Conservation (phyloP, 1,140 invertebrate genomes). For the Magallana angulata region DNA sequence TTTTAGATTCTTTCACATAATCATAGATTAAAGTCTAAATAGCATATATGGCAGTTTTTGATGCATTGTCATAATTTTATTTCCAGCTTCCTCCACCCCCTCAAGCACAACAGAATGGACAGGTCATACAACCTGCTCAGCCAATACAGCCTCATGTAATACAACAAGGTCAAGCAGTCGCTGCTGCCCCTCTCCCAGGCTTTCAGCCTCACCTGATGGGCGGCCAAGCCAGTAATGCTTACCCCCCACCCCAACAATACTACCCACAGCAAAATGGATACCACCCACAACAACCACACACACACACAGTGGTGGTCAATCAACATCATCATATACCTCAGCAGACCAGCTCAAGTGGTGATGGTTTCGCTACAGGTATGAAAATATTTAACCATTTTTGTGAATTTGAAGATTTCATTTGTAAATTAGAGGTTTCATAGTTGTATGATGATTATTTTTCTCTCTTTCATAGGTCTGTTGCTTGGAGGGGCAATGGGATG, state of each 20-base stretch:
- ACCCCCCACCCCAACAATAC: constrained; percentile 14
- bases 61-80: not conserved
- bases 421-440: no score
- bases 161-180: no score
- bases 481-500: constrained; percentile 48
- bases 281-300: not conserved
- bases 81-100: not conserved
- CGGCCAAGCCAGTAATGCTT: constrained; percentile 32
- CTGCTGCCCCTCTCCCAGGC: constrained; percentile 27
- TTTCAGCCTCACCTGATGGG: constrained; percentile 19
- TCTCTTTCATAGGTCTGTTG: constrained; percentile 43
- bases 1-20: no score
- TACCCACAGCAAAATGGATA: constrained; percentile 20
- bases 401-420: no score
- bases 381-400: no score
- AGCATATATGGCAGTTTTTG: no score
- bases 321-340: not conserved
- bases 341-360: not conserved
- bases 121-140: not conserved
- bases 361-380: constrained; percentile 48
- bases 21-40: no score
- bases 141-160: not conserved
- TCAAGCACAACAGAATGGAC: constrained; percentile 30
- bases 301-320: constrained; percentile 49
- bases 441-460: not conserved